phyloP scores from a whole-genome alignment of 2,113 vertebrate genomes.

The Tachycineta bicolor region DNA sequence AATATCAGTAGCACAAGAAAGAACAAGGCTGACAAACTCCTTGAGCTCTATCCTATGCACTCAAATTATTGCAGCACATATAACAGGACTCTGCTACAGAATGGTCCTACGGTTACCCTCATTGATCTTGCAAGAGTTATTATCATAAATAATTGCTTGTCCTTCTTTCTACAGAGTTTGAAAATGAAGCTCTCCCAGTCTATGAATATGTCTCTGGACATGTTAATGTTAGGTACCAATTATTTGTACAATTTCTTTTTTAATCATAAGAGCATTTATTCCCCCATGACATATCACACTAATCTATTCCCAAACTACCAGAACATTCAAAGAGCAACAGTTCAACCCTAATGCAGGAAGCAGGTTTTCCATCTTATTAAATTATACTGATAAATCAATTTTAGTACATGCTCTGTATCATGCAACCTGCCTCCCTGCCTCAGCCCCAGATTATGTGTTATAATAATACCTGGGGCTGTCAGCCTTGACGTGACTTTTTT shows the following conservation, averaged over 20 bases:
- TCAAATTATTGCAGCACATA: background rate
- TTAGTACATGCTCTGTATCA: background rate
- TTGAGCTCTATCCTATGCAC: background rate
- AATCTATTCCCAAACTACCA: background rate
- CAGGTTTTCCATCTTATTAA: background rate
- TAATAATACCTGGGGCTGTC: background rate
- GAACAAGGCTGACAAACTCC: background rate
- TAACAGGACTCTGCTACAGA: background rate
- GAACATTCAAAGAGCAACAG: slow-evolving; percentile 11
- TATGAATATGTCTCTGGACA: background rate
- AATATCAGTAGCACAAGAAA: background rate
- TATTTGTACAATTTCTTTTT: slow-evolving; percentile 6
- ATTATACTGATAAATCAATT: slow-evolving; percentile 13
- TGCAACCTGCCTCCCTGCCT: background rate
- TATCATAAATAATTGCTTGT: background rate
- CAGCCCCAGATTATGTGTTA: background rate
- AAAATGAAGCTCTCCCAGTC: background rate
- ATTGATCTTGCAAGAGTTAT: background rate
- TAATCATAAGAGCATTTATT: background rate
- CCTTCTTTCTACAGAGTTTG: background rate
- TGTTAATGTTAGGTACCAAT: background rate
- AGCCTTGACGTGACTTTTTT: background rate
- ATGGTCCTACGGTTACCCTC: background rate
- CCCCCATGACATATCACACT: background rate
- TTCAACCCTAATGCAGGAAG: background rate